Evolutionary conservation across 2,888 invertebrate species (phyloP).

Genomic region (Trypoxylon attenuatum): DNA sequence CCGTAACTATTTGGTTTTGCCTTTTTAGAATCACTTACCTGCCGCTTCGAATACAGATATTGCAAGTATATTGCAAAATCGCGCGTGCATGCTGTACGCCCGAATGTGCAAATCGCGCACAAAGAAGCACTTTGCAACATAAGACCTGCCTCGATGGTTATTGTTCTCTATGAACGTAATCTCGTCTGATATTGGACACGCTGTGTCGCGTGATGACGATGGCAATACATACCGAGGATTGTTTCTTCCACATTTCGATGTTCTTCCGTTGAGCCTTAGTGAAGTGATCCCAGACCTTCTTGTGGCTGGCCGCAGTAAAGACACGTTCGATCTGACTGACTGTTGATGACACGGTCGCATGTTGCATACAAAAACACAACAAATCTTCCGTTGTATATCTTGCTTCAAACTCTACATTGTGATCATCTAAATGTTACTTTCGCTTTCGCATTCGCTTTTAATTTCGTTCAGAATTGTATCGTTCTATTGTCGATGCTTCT

Average conservation of each 20-base stretch:
- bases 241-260: constrained; percentile 98
- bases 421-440: constrained; percentile 39
- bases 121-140: constrained; percentile 41
- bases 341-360: constrained; percentile 77
- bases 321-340: constrained; percentile 99
- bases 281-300: constrained; percentile 99
- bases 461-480: no score
- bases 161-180: constrained; percentile 35
- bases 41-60: constrained; percentile 40
- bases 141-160: constrained; percentile 41
- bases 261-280: constrained; percentile 99
- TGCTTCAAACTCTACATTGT: constrained; percentile 57
- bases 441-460: constrained; percentile 1
- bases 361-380: constrained; percentile 75
- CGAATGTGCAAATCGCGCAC: constrained; percentile 51
- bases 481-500: no score
- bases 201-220: constrained; percentile 43
- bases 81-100: constrained; percentile 40
- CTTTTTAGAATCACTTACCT: constrained; percentile 46
- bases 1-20: constrained; percentile 17
- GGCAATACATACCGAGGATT: constrained; percentile 87
- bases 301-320: constrained; percentile 95
- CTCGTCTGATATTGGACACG: constrained; percentile 34
- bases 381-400: constrained; percentile 73
- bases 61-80: no score